These are phyloP conservation scores for Phalera bucephala DNA, from an alignment of 2,888 invertebrate genomes.

Conservation along the genomic window DNA sequence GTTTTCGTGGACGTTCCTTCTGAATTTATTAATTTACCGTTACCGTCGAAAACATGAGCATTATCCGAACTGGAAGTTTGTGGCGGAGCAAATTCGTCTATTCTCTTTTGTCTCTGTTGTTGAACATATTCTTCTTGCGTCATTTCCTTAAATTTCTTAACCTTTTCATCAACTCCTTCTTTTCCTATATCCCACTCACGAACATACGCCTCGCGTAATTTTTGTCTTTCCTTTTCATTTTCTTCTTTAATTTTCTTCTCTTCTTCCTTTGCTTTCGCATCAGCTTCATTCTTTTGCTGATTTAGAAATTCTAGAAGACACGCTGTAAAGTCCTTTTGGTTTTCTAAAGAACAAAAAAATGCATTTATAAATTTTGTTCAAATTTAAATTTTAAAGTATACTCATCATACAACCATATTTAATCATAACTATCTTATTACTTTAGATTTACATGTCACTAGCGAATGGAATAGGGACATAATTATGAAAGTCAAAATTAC, in stretches of 20 bases:
- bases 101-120: conserved; percentile 88
- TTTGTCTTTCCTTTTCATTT: conserved; percentile 74
- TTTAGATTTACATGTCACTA: too few relatives aligned
- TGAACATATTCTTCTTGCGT: conserved; percentile 91
- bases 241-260: conserved; percentile 64
- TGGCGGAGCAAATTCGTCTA: conserved; percentile 91
- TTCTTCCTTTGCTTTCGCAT: conserved; percentile 67
- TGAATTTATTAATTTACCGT: conserved; percentile 46
- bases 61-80: conserved; percentile 38
- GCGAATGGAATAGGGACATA: too few relatives aligned
- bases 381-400: too few relatives aligned
- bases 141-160: conserved; percentile 80
- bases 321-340: conserved; percentile 65
- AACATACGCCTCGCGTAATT: conserved; percentile 79
- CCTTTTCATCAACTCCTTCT: conserved; percentile 79
- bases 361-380: too few relatives aligned
- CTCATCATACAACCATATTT: too few relatives aligned
- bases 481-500: too few relatives aligned
- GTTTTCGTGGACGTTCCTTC: conserved; percentile 36
- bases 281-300: conserved; percentile 74
- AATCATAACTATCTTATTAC: too few relatives aligned
- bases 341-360: conserved; percentile 52
- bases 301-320: conserved; percentile 70
- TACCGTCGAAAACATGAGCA: conserved; percentile 53
- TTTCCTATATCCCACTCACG: conserved; percentile 90